phyloP scores from a whole-genome alignment of 2,888 invertebrate species.

The Ornithoptera alexandrae region DNA sequence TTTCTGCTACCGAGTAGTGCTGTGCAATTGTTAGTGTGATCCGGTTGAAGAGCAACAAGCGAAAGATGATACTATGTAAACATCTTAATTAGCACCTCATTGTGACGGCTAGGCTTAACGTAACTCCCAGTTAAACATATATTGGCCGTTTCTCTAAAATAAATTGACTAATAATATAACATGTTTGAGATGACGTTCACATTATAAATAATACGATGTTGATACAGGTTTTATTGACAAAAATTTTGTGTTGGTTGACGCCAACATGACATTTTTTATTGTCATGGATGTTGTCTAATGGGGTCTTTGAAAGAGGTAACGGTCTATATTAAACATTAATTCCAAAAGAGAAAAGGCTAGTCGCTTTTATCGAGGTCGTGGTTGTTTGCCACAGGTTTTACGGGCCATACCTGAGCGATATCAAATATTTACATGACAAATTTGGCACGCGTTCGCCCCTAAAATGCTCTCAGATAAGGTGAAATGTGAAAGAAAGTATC shows the following conservation, averaged over 20 bases:
- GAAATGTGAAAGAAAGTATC: not conserved
- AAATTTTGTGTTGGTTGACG: not conserved
- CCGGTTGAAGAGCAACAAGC: too few species aligned
- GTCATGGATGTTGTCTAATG: not conserved
- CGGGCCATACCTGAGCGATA: slow-evolving; percentile 5
- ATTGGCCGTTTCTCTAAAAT: too few species aligned
- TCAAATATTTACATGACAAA: slow-evolving; percentile 23
- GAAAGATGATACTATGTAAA: too few species aligned
- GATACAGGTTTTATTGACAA: too few species aligned
- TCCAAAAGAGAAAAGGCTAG: not conserved
- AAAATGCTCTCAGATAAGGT: not conserved
- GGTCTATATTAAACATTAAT: slow-evolving; percentile 5
- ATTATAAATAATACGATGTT: too few species aligned
- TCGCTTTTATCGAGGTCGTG: slow-evolving; percentile 11
- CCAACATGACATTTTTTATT: not conserved
- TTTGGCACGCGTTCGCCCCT: slow-evolving; percentile 9
- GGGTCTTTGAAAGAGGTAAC: slow-evolving; percentile 1
- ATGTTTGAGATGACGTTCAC: too few species aligned
- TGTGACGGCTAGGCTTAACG: too few species aligned
- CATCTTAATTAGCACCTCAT: too few species aligned
- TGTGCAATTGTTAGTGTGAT: too few species aligned
- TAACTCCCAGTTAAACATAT: too few species aligned
- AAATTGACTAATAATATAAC: too few species aligned
- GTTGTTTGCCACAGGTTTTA: slow-evolving; percentile 22
- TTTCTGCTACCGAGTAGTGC: too few species aligned